Evolutionary conservation across 2,113 vertebrate genomes (phyloP), one percentile per base, ranked within the genome.

Genomic region (Nesoenas mayeri): DNA sequence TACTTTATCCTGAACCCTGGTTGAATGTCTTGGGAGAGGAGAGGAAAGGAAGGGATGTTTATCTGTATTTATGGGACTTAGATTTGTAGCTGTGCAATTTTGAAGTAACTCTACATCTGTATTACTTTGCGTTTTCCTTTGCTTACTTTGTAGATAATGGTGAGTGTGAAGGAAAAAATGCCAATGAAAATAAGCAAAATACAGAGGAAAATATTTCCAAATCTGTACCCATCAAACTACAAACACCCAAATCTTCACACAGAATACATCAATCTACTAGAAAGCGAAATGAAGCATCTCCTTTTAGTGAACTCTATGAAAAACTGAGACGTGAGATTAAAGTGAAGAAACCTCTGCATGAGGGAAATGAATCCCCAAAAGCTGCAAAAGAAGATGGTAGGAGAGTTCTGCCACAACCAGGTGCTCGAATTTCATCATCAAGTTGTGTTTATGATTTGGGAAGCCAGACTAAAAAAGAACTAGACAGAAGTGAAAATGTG

Each of bases 251-350:
- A 71, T 77, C 91, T 80, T 74, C 80, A 47, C 34, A 19, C 28
- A 82, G 73, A 86, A 31, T 51, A 2, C 34, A 28, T n/a, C 50
- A 1, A 11, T 28, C 48, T n/a, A 15, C 9, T 40, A 50, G 54
- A 64, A 88, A n/a, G 19, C 53, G 72, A 60, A 86, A 64, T 36
- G 72, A 75, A 47, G 58, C 81, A 78, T 99, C 98, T 79, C 98
- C 99, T 12, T 99, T 99, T 50, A 95, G 51, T 69, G 95, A 98
- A 75, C 97, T 99, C 51, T 99, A 98, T 96, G 96, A 99, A 95
- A 98, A 98, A n/a, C 85, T 98, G 79, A 99, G 98, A 69, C 89
- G 93, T 18, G 97, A 99, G 60, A 75, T 98, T 70, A 61, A 95
- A 40, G 19, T 17, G 50, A 67, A 60, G 50, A 88, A 71, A 34